phyloP scores from a whole-genome alignment of 2,888 invertebrate genomes.

The Tiphia femorata region DNA sequence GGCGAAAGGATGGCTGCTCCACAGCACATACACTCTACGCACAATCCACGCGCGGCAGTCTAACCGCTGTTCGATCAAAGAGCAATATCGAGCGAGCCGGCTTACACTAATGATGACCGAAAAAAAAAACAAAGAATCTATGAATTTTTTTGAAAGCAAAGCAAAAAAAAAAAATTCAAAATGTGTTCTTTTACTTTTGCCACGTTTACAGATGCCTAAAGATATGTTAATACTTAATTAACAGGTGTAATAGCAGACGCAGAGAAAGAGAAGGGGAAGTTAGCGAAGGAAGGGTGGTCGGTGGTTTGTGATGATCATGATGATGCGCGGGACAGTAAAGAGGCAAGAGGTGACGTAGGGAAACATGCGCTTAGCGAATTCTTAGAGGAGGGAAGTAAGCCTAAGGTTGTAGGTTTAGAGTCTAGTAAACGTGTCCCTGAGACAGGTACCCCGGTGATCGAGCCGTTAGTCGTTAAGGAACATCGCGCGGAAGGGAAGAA shows the following conservation, averaged over 20 bases:
- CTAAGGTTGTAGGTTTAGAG: conserved; percentile 8
- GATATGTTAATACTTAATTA: conserved; percentile 68
- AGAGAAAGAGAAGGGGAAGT: conserved; percentile 68
- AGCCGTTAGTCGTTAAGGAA: conserved; percentile 51
- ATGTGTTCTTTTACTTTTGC: conserved; percentile 39
- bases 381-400: conserved; percentile 24
- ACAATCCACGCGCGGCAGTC: conserved; percentile 65
- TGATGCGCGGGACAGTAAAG: conserved; percentile 63
- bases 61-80: conserved; percentile 64
- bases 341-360: conserved; percentile 63
- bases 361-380: conserved; percentile 41
- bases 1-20: conserved; percentile 64
- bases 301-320: conserved; percentile 67
- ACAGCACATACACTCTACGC: conserved; percentile 64
- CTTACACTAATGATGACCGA: conserved; percentile 67
- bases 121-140: conserved; percentile 13
- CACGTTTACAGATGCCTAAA: conserved; percentile 65
- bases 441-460: conserved; percentile 21
- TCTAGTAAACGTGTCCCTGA: background rate
- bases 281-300: conserved; percentile 69
- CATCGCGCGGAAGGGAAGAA: conserved; percentile 42
- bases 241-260: conserved; percentile 69
- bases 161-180: conserved; percentile 29
- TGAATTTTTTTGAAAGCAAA: conserved; percentile 30
- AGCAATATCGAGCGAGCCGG: conserved; percentile 64